These are phyloP conservation scores for Oopsacas minuta DNA, from an alignment of 37 sponge, comb jelly and placozoan genomes.

Conservation along the genomic window DNA sequence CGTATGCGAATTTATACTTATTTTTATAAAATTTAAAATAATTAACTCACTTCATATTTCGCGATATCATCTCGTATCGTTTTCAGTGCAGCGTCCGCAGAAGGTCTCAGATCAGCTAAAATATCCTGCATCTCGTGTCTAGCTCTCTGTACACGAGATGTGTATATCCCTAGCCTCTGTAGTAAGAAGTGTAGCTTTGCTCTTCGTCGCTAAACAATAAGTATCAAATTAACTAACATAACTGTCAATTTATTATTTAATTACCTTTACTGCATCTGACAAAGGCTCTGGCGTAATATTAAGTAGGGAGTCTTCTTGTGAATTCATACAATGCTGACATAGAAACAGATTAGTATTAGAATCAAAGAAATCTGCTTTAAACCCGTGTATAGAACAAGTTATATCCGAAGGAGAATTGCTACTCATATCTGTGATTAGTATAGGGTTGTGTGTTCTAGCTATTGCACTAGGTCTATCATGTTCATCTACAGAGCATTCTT, in stretches of 20 bases:
- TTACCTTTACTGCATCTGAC: background rate
- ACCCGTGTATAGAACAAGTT: background rate
- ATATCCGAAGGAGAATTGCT: background rate
- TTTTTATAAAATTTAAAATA: too few species aligned
- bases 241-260: background rate
- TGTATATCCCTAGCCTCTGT: background rate
- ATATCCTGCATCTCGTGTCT: slow-evolving; percentile 18
- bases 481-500: slow-evolving; percentile 29
- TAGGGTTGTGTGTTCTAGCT: slow-evolving; percentile 32
- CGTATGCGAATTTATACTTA: too few species aligned
- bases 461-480: slow-evolving; percentile 38
- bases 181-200: background rate
- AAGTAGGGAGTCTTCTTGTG: background rate
- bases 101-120: background rate
- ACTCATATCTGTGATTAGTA: slow-evolving; percentile 21
- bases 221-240: background rate
- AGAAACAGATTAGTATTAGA: background rate
- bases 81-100: background rate
- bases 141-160: background rate
- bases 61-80: background rate
- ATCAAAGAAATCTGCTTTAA: background rate
- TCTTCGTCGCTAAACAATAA: background rate
- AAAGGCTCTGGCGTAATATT: background rate
- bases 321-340: background rate
- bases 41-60: background rate